Conservation (phyloP, 2,113 vertebrate species). For the Clarias macrocephalus region DNA sequence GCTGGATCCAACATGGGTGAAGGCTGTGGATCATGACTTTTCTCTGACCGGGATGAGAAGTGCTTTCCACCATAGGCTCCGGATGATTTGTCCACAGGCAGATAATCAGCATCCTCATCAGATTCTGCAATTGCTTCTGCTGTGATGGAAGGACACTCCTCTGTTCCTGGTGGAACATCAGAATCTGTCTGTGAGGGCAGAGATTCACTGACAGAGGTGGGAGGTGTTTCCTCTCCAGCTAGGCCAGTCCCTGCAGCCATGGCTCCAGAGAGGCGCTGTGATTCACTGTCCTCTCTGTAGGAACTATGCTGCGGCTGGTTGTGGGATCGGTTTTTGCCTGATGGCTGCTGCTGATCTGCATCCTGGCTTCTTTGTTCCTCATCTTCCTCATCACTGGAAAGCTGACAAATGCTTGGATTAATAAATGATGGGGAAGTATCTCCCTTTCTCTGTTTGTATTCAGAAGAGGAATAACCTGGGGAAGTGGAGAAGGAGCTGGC, state of each 20-base stretch:
- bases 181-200: conserved; percentile 93
- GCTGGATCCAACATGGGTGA: conserved; percentile 82
- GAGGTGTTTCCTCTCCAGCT: conserved; percentile 87
- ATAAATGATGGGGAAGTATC: conserved; percentile 95
- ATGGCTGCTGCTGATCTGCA: conserved; percentile 68
- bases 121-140: conserved; percentile 86
- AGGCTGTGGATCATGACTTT: conserved; percentile 84
- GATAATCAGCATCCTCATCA: conserved; percentile 90
- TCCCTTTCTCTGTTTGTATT: conserved; percentile 79
- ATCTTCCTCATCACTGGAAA: conserved; percentile 84
- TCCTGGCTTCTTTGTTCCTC: conserved; percentile 77
- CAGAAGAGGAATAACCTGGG: conserved; percentile 75
- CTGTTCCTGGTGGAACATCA: conserved; percentile 85
- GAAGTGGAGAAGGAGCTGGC: conserved; percentile 68
- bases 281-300: conserved; percentile 65
- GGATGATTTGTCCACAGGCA: conserved; percentile 86
- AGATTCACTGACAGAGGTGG: conserved; percentile 91
- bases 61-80: conserved; percentile 75
- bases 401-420: conserved; percentile 83
- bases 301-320: conserved; percentile 76
- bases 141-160: conserved; percentile 87
- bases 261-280: conserved; percentile 61
- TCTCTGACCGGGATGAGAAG: conserved; percentile 69
- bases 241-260: conserved; percentile 61
- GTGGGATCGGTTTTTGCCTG: conserved; percentile 75